Conservation (phyloP, 2,113 vertebrate genomes). For the Clarias gariepinus region DNA sequence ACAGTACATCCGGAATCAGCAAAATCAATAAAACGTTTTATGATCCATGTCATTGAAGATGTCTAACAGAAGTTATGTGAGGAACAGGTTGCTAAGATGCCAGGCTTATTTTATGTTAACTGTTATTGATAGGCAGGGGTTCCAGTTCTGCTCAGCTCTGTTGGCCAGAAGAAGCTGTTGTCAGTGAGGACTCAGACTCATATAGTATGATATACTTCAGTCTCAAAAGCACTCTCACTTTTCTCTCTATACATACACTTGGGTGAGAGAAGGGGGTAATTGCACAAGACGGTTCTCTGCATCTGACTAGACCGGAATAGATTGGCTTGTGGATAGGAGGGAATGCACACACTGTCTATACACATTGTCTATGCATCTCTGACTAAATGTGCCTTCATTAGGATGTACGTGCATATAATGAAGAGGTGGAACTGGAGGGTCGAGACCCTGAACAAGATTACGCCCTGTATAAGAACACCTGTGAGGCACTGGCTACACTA, state of each 20-base stretch:
- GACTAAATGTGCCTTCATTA: constrained; percentile 51
- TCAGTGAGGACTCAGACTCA: background rate
- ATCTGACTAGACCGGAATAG: background rate
- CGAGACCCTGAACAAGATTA: constrained; percentile 88
- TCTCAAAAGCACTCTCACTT: background rate
- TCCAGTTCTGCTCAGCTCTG: background rate
- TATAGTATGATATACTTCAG: background rate
- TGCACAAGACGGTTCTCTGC: too few relatives aligned
- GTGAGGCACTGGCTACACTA: constrained; percentile 84
- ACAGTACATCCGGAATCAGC: background rate
- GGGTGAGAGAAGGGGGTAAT: background rate
- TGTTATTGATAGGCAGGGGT: background rate
- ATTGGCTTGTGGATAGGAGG: background rate
- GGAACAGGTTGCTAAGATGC: background rate
- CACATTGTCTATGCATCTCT: background rate
- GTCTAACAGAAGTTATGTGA: background rate
- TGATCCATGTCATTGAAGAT: background rate
- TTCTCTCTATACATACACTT: background rate
- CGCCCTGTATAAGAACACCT: constrained; percentile 86
- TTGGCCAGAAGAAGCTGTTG: background rate
- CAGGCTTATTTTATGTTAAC: background rate
- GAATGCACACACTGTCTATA: background rate
- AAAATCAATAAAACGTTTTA: background rate
- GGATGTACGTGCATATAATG: constrained; percentile 87
- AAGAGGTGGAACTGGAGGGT: constrained; percentile 88